A percentile compares a stretch with the other conserved stretches of the same genome.
Evolutionary conservation across 2,797 vertebrate genomes (phyloP).

Genomic region (Sebastes elongatus): DNA sequence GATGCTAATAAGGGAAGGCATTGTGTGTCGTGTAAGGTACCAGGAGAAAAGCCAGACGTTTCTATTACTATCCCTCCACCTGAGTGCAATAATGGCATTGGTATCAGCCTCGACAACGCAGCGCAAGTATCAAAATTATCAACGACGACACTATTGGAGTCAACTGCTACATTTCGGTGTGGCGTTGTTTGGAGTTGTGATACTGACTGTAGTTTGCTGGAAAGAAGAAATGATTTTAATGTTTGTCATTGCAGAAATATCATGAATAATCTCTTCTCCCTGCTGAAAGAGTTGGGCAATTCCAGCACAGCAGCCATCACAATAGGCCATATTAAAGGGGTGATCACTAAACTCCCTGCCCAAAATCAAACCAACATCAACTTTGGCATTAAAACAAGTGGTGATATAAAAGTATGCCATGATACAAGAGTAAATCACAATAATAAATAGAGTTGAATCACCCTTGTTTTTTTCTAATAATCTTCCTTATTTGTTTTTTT

Average conservation of each 20-base stretch:
- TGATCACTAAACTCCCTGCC: slow-evolving; percentile 12
- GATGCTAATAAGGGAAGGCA: fast-evolving
- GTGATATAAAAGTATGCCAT: background rate
- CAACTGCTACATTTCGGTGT: background rate
- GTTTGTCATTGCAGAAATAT: slow-evolving; percentile 16
- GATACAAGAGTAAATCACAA: background rate
- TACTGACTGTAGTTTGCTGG: background rate
- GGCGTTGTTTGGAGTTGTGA: background rate
- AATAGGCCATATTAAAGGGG: slow-evolving; percentile 20
- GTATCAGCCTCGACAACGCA: background rate
- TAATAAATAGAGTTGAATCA: background rate
- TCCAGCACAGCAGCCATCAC: background rate
- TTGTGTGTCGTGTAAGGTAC: background rate
- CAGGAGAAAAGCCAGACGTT: background rate
- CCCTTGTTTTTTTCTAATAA: background rate
- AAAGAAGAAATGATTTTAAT: background rate
- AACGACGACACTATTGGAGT: no score
- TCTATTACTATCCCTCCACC: fast-evolving
- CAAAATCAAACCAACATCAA: background rate
- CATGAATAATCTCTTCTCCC: background rate
- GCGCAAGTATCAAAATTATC: slow-evolving; percentile 11
- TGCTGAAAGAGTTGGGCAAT: background rate
- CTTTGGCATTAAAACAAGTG: background rate
- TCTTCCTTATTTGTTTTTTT: background rate
- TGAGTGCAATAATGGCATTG: fast-evolving